Percentiles rank a stretch among this genome's conserved stretches.
Evolutionary conservation across 2,888 invertebrate species (phyloP).

Genomic region (Sepioteuthis lessoniana): DNA sequence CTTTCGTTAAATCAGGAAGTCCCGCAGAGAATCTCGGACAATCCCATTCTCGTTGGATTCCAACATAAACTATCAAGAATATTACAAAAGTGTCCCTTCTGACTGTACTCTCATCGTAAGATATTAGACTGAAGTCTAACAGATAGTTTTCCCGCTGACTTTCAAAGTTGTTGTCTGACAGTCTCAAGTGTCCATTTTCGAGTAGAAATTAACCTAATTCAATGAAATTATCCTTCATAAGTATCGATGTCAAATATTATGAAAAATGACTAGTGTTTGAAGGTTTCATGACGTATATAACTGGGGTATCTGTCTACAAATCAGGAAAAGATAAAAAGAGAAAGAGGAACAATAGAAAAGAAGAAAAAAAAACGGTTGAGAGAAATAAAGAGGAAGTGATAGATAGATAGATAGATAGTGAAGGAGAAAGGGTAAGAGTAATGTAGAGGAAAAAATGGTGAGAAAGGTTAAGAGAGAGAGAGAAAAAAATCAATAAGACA

Average conservation of each 20-base stretch:
- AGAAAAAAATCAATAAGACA: no score
- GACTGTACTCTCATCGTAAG: background rate
- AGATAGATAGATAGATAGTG: background rate
- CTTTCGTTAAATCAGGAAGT: background rate
- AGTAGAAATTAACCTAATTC: no score
- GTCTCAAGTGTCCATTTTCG: no score
- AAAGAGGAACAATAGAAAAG: background rate
- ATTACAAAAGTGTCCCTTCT: background rate
- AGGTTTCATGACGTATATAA: no score
- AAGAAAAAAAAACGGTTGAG: background rate
- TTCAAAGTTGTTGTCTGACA: no score
- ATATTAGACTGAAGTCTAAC: background rate
- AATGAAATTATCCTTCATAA: no score
- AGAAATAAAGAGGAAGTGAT: background rate
- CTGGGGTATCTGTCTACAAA: no score
- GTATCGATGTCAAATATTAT: no score
- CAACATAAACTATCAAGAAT: background rate
- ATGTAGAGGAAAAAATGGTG: background rate
- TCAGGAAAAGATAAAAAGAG: background rate
- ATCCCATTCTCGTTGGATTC: background rate
- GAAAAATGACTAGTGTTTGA: no score
- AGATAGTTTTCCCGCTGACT: no score
- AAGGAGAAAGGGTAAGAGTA: background rate
- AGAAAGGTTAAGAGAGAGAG: no score
- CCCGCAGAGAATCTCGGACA: background rate